Base-by-base conservation (phyloP, 2,888 invertebrate species). In the Athrips mouffetella region DNA sequence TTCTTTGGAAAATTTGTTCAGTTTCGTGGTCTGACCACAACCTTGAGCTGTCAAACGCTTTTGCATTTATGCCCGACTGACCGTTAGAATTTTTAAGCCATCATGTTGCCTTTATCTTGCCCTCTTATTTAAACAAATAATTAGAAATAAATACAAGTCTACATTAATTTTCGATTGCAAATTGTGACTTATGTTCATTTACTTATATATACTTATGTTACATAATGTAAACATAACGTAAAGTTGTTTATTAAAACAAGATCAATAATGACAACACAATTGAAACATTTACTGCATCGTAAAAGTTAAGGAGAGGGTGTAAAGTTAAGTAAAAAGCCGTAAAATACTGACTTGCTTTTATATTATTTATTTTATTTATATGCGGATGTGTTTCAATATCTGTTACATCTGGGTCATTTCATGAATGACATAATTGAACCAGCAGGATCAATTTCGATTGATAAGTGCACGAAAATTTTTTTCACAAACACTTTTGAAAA, bases 261-360 rank as follows among this genome's bases (percentile, higher is more conserved):
- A 25, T 25, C 4, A 25, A 25, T 6, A 25, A 8, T 25, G 8
- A 25, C 23, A 16, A 27, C 20, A 21, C 6, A 20, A 31, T 20
- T 30, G 18, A 25, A 18, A 41, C 25, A 31, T 37, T 15, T 37
- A 27, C 39, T 11, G 51, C 48, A 56, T 75, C 76, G 70, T 76
- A 75, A 77, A 75, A 67, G 62, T 62, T 63, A 59, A 57, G 55
- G 73, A 68, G 70, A 67, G 70, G 70, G 72, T 71, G 70, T 74
- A 63, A 70, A 67, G 62, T 65, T 63, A 50, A 63, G 63, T 65
- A 63, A 50, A 50, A 49, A 54, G 48, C 47, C 55, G 60, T n/a
- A n/a, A n/a, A n/a, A n/a, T n/a, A n/a, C n/a, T n/a, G n/a, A n/a
- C n/a, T n/a, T n/a, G n/a, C n/a, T n/a, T n/a, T n/a, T n/a, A n/a